Conservation (phyloP, 2,113 vertebrate species). For the Bubalus kerabau region DNA sequence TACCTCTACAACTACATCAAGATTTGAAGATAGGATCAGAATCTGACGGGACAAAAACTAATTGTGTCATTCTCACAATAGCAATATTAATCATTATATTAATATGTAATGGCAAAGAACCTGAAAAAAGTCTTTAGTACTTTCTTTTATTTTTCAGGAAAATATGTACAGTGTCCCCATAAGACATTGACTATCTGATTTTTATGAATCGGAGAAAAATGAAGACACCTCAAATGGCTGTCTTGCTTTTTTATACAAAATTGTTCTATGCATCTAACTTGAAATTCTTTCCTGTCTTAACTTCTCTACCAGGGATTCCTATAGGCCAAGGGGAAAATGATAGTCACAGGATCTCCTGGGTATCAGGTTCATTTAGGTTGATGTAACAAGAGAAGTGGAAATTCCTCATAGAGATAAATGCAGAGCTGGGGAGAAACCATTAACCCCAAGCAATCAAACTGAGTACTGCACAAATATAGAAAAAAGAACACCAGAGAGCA, state of each 20-base stretch:
- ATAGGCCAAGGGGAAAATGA: not conserved
- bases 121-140: not conserved
- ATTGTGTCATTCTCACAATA: not conserved
- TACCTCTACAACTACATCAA: not conserved
- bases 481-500: not conserved
- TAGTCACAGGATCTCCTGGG: not conserved
- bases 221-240: not conserved
- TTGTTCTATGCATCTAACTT: not conserved
- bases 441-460: not conserved
- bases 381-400: not conserved
- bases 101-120: not conserved
- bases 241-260: not conserved
- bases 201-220: not conserved
- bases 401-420: not conserved
- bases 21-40: not conserved
- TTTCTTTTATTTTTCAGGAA: not conserved
- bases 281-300: not conserved
- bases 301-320: not conserved
- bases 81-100: not conserved
- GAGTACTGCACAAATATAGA: not conserved
- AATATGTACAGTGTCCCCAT: not conserved
- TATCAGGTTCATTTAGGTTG: not conserved
- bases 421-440: not conserved
- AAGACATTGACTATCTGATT: not conserved
- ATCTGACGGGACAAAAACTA: not conserved